phyloP scores from a whole-genome alignment of 2,797 vertebrate genomes.

The Mormyrops boulengeri region DNA sequence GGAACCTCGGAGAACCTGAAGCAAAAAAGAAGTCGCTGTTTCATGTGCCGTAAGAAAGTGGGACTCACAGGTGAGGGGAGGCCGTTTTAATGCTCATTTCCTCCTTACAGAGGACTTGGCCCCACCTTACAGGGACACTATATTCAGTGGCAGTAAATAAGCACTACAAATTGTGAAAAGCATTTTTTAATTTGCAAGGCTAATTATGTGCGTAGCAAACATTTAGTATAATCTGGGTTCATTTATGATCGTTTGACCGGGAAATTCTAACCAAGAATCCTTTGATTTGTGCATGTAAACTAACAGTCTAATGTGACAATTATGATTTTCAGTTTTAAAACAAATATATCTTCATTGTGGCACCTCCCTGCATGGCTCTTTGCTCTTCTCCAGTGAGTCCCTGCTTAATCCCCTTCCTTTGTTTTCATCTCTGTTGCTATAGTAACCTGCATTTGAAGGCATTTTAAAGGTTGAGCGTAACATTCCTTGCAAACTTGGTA shows the following conservation, averaged over 20 bases:
- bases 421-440: not conserved
- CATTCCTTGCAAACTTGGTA: not conserved
- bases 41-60: constrained; percentile 79
- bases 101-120: not conserved
- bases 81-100: not conserved
- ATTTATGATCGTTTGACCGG: not conserved
- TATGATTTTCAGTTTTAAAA: not conserved
- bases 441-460: not conserved
- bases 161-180: not conserved
- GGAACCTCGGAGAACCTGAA: constrained; percentile 71
- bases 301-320: not conserved
- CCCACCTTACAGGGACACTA: not conserved
- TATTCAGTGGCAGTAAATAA: not conserved
- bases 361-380: not conserved
- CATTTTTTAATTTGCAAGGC: not conserved
- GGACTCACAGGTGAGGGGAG: constrained; percentile 72
- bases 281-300: not conserved
- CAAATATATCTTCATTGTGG: not conserved
- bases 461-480: not conserved
- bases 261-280: not conserved
- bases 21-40: constrained; percentile 77
- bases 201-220: not conserved
- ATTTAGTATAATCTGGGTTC: not conserved
- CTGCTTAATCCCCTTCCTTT: not conserved
- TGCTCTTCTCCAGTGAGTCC: not conserved